Evolutionary conservation across 1,140 invertebrate genomes (phyloP), one percentile per base, ranked within the genome.

Genomic region (Trachymyrmex septentrionalis): DNA sequence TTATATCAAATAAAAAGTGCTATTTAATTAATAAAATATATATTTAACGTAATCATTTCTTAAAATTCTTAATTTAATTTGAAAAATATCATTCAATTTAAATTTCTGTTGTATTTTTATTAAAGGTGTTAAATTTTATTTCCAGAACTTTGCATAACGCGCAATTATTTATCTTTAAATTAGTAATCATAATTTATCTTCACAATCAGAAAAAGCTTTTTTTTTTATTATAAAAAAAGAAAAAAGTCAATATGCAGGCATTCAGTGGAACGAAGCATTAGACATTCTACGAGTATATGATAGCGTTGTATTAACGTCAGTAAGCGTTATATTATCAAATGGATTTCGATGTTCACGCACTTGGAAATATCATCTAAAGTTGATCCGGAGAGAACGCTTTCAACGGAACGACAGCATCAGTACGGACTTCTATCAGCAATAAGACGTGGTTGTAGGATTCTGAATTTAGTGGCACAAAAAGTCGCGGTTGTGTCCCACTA

Each of bases 341-440:
- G 38, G 10, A 44, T 44, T 44, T 44, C 38, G 10, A 44, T 44
- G 10, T 24, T 3, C 14, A 4, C 34, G 34, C 6, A 38, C 16
- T 82, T 59, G 9, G 4, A 88, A 88, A 44, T 96, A 96, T 91
- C 72, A 92, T 2, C 66, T 93, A 3, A 93, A 92, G 38, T 96
- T 95, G 0, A 97, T 88, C 95, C 96, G 0, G 95, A 93, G 55
- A 93, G 96, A 75, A 96, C 96, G 0, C 0, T 97, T 96, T 94
- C 96, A 96, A 86, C 97, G 96, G 97, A 94, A 96, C 87, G 93
- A 93, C 77, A 92, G 91, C 0, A 91, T 76, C 1, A 95, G 95
- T 85, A 96, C 96, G 27, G 96, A 95, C 6, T 96, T 96, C 81
- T 95, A 94, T 86, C 0, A 94, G 61, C 6, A 92, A 89, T 4